Evolutionary conservation across 2,113 vertebrate species (phyloP), one percentile per base, ranked within the genome.

Genomic region (Coregonus clupeaformis): DNA sequence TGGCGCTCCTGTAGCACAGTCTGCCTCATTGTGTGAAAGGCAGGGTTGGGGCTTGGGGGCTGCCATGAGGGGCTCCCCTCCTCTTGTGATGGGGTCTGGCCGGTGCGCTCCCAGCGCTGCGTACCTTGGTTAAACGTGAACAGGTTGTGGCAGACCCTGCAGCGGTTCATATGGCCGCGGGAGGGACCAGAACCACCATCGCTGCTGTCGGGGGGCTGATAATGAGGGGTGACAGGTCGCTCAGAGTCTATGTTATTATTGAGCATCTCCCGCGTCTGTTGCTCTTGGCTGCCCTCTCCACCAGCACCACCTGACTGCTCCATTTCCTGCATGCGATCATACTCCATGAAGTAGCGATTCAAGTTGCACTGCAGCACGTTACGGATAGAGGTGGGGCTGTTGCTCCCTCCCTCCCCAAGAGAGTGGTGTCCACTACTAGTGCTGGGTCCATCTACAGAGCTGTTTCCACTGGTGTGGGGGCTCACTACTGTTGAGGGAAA

Each of bases 121-220:
- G 95, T 95, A 82, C 96, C 95, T 14, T 94, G 95, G 91, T 96
- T 96, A 88, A 95, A 96, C 68, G 95, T 96, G 84, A 96, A 92
- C 84, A 96, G 93, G 87, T 96, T 96, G 90, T 96, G 95, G 91
- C 95, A 96, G 67, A 95, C 95, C 12, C 95, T 94, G 89, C 95
- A 96, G 82, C 94, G 94, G 83, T 95, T 96, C 75, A 95, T 91
- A 85, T 95, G 95, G 86, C 71, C 75, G 29, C 75, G 83, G 5
- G 76, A 71, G 6, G 67, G 55, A 6, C 62, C 18, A 2, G 80
- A 13, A 52, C 32, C n/a, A 13, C 32, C 16, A 68, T 93, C 90
- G 85, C 72, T 90, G 86, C 95, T 95, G 49, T 93, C 90, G 22
- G 93, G 94, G 80, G 30, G 90, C 78, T 93, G 94, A 30, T 77